Evolutionary conservation across 2,113 vertebrate genomes (phyloP), one percentile per base, ranked within the genome.

Genomic region (Chascanopsetta lugubris): DNA sequence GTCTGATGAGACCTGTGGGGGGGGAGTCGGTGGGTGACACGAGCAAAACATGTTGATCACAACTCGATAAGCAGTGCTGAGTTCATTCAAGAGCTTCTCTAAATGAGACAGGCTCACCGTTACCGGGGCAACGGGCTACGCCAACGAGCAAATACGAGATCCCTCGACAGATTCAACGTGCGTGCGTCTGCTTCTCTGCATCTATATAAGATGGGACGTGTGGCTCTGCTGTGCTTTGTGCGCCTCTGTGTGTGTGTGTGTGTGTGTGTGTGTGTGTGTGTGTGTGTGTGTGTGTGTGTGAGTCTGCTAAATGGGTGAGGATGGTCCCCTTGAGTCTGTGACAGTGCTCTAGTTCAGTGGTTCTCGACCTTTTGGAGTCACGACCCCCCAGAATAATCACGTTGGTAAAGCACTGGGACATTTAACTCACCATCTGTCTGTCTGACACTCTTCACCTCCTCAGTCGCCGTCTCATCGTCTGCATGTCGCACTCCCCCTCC

Each of bases 51-150:
- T 79, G 77, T 75, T 82, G 73, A 86, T 83, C 72, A 73, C 79
- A 77, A 72, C 80, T 82, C 56, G 65, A 61, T 61, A 69, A 82
- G 80, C 79, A 54, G 66, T 59, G 13, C 63, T 32, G 62, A 78
- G 75, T 73, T 85, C 81, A 79, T 83, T n/a, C 75, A 66, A 72
- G 43, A 80, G 64, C 73, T 72, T 47, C 65, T 69, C 58, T 53
- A 78, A 80, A 80, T 66, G 72, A 85, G 72, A 78, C 48, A 46
- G 75, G 61, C 68, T 53, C 74, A 68, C 75, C 40, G 84, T 91
- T 90, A 57, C 85, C 87, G 7, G 20, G 62, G 88, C 85, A 90
- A 90, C 88, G 79, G 72, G 61, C 75, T 80, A 57, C 61, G 74
- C 54, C 27, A 57, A 47, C 20, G 45, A 42, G 56, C 74, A 76